Conservation (phyloP, 1,140 invertebrate genomes). For the Trachymyrmex septentrionalis region DNA sequence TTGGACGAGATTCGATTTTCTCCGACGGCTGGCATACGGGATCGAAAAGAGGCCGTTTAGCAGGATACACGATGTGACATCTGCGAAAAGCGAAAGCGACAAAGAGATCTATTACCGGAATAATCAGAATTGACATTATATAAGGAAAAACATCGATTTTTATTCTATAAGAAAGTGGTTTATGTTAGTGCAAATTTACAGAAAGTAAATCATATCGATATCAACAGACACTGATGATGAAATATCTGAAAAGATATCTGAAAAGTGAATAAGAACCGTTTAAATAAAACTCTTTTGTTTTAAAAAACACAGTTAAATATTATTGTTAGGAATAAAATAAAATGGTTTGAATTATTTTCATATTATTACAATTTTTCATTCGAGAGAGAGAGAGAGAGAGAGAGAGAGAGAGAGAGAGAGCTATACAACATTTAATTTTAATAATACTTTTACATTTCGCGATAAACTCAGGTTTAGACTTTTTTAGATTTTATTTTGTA, state of each 20-base stretch:
- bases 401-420: too few relatives aligned
- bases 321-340: not conserved
- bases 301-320: not conserved
- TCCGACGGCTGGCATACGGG: constrained; percentile 41
- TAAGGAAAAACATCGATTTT: constrained; percentile 60
- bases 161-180: constrained; percentile 7
- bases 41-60: constrained; percentile 31
- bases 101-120: constrained; percentile 29
- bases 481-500: not conserved
- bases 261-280: not conserved
- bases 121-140: constrained; percentile 59
- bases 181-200: not conserved
- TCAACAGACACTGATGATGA: not conserved
- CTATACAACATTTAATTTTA: not conserved
- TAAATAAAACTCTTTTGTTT: constrained; percentile 5
- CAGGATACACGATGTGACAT: constrained; percentile 32
- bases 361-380: not conserved
- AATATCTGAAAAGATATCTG: not conserved
- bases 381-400: too few relatives aligned
- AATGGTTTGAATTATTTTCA: not conserved
- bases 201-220: not conserved
- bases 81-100: constrained; percentile 38
- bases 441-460: not conserved
- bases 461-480: not conserved
- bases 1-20: constrained; percentile 83